Percentiles rank a stretch among this genome's conserved stretches.
phyloP scores from a whole-genome alignment of 2,888 invertebrate genomes.

The Agonopterix arenella region DNA sequence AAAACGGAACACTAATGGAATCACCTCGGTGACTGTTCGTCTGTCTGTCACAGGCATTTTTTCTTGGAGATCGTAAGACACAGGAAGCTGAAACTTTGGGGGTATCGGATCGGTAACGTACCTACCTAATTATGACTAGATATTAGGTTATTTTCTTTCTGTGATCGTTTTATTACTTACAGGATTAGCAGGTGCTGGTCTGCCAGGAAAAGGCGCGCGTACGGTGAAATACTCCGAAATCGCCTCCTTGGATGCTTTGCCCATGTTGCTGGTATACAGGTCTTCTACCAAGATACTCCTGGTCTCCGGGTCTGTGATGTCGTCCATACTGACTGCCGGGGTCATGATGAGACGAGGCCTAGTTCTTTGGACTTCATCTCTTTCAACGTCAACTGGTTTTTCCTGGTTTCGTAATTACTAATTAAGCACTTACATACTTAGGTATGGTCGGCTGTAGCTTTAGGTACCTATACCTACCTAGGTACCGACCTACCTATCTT shows the following conservation, averaged over 20 bases:
- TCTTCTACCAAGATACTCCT: constrained; percentile 28
- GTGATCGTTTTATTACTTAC: constrained; percentile 12
- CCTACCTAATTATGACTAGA: too few species aligned
- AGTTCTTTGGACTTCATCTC: constrained; percentile 24
- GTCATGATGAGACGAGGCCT: constrained; percentile 48
- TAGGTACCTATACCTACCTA: not conserved
- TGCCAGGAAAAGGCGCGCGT: constrained; percentile 21
- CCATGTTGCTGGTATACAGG: constrained; percentile 34
- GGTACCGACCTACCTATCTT: not conserved
- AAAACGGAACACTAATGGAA: too few species aligned
- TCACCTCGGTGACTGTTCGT: too few species aligned
- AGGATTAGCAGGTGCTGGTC: constrained; percentile 23
- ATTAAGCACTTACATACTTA: not conserved
- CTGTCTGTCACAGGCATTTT: too few species aligned
- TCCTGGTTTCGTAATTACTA: constrained; percentile 13
- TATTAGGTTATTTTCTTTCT: too few species aligned
- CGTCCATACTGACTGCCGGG: constrained; percentile 45
- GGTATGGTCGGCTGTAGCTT: not conserved
- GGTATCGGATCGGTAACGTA: too few species aligned
- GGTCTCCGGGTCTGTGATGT: constrained; percentile 24
- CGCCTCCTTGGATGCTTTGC: constrained; percentile 12
- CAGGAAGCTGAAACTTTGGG: too few species aligned
- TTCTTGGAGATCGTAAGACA: too few species aligned
- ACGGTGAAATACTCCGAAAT: constrained; percentile 11
- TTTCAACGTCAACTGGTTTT: constrained; percentile 23